phyloP scores from a whole-genome alignment of 2,113 vertebrate genomes.

The Ceyx cyanopectus region DNA sequence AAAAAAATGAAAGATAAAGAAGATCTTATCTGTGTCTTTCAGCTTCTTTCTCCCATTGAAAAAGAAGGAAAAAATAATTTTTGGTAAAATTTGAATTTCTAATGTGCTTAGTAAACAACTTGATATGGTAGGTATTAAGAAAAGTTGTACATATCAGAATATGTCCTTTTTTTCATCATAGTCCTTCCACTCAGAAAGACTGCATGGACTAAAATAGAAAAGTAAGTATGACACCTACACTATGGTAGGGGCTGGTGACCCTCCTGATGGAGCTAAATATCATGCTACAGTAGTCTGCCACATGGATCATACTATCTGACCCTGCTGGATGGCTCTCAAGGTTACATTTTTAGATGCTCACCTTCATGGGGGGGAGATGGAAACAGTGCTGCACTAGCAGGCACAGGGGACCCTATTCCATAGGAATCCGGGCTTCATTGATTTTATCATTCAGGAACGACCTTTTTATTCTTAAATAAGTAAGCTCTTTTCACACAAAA shows the following conservation, averaged over 20 bases:
- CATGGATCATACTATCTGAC: background rate
- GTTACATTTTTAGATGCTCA: background rate
- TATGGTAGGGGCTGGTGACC: background rate
- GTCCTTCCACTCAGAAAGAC: background rate
- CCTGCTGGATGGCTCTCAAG: background rate
- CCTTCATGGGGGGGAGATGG: background rate
- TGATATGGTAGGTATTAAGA: background rate
- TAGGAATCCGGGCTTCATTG: background rate
- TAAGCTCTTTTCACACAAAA: background rate
- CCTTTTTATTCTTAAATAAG: background rate
- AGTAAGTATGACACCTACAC: background rate
- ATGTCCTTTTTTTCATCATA: background rate
- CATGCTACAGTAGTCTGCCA: background rate
- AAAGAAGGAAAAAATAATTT: background rate
- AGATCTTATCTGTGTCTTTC: background rate
- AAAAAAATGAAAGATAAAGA: background rate
- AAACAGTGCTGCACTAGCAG: background rate
- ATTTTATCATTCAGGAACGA: background rate
- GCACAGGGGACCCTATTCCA: background rate
- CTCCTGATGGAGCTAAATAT: background rate
- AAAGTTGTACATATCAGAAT: background rate
- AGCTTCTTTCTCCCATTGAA: background rate
- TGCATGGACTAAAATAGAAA: background rate
- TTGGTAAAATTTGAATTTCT: background rate
- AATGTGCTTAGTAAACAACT: background rate